Conservation (phyloP, 2,113 vertebrate species). For the Mustela nigripes region DNA sequence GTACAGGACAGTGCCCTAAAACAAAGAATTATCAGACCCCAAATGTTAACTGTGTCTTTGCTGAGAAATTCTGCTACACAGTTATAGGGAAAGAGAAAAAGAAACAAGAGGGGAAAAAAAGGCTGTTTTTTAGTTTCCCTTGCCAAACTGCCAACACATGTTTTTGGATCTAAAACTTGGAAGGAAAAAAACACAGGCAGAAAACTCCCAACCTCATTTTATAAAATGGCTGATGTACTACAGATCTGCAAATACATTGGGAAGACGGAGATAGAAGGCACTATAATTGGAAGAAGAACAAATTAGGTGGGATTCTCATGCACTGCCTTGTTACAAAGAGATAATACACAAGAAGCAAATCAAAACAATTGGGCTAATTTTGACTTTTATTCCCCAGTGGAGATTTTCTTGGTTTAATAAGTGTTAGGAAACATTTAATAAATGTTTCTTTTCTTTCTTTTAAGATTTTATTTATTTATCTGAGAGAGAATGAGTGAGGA, state of each 20-base stretch:
- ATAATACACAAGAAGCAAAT: conserved; percentile 54
- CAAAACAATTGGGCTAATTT: conserved; percentile 58
- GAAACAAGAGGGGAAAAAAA: conserved; percentile 3
- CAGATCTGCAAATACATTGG: conserved; percentile 67
- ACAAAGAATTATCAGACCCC: conserved; percentile 33
- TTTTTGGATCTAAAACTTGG: conserved; percentile 76
- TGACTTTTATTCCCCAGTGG: conserved; percentile 15
- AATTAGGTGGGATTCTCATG: conserved; percentile 57
- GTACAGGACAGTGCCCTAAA: neutral
- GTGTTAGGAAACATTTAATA: neutral
- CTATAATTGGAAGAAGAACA: conserved; percentile 51
- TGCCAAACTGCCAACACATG: conserved; percentile 74
- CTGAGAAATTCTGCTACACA: conserved; percentile 53
- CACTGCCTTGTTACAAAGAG: conserved; percentile 51
- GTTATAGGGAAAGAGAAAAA: conserved; percentile 30
- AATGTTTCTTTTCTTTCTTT: too few species aligned
- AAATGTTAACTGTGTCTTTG: conserved; percentile 44
- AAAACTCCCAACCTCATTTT: conserved; percentile 74
- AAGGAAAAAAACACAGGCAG: conserved; percentile 59
- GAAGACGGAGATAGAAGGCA: conserved; percentile 61
- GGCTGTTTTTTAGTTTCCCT: conserved; percentile 55
- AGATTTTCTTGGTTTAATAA: conserved; percentile 58
- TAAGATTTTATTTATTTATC: too few species aligned
- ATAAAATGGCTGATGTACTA: conserved; percentile 73
- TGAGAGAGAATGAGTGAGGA: too few species aligned